These are phyloP conservation scores for Chelidonichthys spinosus DNA, from an alignment of 2,797 vertebrate species.

Conservation along the genomic window DNA sequence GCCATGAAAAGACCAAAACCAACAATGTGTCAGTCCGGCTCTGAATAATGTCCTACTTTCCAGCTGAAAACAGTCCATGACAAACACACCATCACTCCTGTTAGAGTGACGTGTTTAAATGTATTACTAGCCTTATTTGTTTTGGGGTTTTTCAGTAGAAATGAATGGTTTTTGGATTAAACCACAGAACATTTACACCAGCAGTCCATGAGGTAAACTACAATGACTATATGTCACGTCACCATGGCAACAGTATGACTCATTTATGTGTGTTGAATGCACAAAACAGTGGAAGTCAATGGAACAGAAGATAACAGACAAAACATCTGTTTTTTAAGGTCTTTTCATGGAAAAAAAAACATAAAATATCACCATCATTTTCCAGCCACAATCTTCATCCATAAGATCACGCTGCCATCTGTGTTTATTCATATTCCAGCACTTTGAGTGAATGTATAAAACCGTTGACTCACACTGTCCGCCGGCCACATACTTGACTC, in stretches of 20 bases:
- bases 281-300: background rate
- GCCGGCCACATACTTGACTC: conserved; percentile 95
- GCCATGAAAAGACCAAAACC: no score
- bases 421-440: no score
- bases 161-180: background rate
- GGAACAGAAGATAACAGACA: background rate
- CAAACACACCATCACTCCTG: no score
- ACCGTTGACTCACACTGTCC: conserved; percentile 91
- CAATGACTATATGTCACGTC: background rate
- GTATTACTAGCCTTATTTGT: no score
- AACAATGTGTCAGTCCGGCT: no score
- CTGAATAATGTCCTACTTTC: no score
- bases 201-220: background rate
- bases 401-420: background rate
- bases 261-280: background rate
- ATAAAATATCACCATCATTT: background rate
- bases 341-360: background rate
- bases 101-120: no score
- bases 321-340: background rate
- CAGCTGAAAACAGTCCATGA: no score
- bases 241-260: background rate
- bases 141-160: background rate
- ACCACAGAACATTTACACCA: background rate
- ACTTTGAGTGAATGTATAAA: no score
- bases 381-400: background rate